Conservation (phyloP, 2,888 invertebrate genomes). For the Chouioia cunea region DNA sequence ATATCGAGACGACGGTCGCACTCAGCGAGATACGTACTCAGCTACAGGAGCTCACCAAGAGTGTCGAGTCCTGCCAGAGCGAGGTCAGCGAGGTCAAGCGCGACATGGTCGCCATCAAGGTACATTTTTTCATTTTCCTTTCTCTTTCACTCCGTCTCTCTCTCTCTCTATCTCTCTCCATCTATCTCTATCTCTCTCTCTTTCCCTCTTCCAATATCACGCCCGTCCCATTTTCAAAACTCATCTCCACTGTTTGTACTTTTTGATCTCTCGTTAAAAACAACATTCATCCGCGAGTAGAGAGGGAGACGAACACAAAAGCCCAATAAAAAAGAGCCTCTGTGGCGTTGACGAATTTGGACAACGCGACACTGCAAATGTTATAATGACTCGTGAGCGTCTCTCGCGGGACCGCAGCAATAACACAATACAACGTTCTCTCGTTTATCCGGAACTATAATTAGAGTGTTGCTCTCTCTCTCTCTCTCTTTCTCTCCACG, state of each 20-base stretch:
- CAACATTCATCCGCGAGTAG: not conserved
- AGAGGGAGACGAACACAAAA: slow-evolving; percentile 6
- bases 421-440: slow-evolving; percentile 1
- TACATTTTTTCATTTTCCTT: slow-evolving; percentile 51
- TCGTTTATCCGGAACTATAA: slow-evolving; percentile 24
- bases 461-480: slow-evolving; percentile 15
- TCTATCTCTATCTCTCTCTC: no score
- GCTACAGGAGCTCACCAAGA: slow-evolving; percentile 93
- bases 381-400: slow-evolving; percentile 22
- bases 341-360: slow-evolving; percentile 34
- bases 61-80: slow-evolving; percentile 94
- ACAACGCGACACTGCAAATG: slow-evolving; percentile 8
- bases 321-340: not conserved
- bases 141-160: no score
- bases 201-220: no score
- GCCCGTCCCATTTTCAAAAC: no score
- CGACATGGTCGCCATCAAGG: slow-evolving; percentile 94
- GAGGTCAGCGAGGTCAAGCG: slow-evolving; percentile 94
- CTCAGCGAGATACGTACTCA: slow-evolving; percentile 93
- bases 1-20: slow-evolving; percentile 93
- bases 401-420: slow-evolving; percentile 5
- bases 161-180: no score
- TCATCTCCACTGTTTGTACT: no score
- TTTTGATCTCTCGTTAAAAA: slow-evolving; percentile 7
- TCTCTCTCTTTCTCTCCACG: not conserved